phyloP scores from a whole-genome alignment of 2,113 vertebrate genomes.

The Neopipo cinnamomea region DNA sequence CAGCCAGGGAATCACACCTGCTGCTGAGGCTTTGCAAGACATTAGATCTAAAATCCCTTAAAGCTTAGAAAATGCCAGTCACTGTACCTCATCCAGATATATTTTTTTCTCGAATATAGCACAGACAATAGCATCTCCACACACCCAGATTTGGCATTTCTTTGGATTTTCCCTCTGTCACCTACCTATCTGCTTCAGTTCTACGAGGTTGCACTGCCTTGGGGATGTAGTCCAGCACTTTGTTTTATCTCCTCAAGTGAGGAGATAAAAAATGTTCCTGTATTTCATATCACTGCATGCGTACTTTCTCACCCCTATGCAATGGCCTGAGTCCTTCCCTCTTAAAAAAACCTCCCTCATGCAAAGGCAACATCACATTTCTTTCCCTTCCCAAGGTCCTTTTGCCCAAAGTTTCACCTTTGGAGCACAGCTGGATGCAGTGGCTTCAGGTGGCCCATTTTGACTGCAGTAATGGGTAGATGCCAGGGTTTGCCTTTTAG shows the following conservation, averaged over 20 bases:
- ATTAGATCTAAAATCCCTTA: background rate
- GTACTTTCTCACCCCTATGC: background rate
- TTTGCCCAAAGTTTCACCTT: background rate
- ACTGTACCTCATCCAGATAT: background rate
- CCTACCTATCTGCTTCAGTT: background rate
- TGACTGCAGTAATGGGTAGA: rapidly evolving
- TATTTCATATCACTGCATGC: background rate
- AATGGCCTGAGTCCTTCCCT: background rate
- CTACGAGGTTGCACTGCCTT: background rate
- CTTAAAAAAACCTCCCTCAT: background rate
- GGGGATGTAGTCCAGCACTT: background rate
- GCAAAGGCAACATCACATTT: background rate
- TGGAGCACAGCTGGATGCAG: background rate
- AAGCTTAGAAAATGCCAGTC: background rate
- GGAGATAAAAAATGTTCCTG: background rate
- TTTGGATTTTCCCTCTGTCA: background rate
- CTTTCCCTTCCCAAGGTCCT: background rate
- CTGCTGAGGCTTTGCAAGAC: background rate
- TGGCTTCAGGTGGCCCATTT: background rate
- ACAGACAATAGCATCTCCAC: background rate
- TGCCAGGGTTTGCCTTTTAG: background rate
- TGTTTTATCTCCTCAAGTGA: background rate
- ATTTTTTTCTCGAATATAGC: background rate
- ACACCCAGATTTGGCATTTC: background rate
- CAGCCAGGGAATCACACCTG: background rate